A percentile compares a stretch with the other conserved stretches of the same genome.
These are phyloP conservation scores for Paracyclopina nana DNA, from an alignment of 1,140 invertebrate genomes.

Conservation along the genomic window DNA sequence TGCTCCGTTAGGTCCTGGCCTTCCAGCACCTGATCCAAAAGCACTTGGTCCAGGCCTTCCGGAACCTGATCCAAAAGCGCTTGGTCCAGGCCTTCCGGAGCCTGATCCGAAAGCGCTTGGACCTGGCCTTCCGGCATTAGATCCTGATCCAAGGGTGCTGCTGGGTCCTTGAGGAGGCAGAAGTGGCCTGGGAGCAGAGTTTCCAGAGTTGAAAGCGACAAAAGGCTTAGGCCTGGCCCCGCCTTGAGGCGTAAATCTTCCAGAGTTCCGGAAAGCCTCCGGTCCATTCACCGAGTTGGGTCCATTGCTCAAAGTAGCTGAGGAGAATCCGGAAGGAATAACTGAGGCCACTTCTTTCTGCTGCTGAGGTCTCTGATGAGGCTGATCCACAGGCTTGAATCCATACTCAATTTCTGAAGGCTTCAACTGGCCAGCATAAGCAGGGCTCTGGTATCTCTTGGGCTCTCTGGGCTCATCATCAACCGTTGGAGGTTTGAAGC, in stretches of 20 bases:
- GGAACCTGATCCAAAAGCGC: background rate
- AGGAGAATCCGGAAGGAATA: constrained; percentile 5
- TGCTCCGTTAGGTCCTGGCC: background rate
- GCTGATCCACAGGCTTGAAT: background rate
- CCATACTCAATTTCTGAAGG: background rate
- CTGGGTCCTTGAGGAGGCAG: too few relatives aligned
- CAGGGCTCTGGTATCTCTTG: constrained; percentile 1
- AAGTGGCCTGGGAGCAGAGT: too few relatives aligned
- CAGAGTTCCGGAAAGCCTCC: too few relatives aligned
- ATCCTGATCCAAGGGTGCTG: background rate
- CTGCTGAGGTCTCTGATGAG: background rate
- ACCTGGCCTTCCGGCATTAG: background rate
- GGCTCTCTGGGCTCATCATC: background rate
- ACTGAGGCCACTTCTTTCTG: constrained; percentile 9
- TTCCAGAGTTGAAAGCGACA: too few relatives aligned
- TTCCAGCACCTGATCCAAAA: background rate
- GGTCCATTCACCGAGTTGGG: too few relatives aligned
- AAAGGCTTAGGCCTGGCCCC: too few relatives aligned
- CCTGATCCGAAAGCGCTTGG: background rate
- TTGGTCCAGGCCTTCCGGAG: background rate
- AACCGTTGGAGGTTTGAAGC: constrained; percentile 7
- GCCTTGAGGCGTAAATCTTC: too few relatives aligned
- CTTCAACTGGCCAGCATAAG: background rate
- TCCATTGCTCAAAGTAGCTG: constrained; percentile 13
- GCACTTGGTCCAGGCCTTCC: background rate